Evolutionary conservation across 2,888 invertebrate genomes (phyloP).

Genomic region (Chymomyza caudatula): DNA sequence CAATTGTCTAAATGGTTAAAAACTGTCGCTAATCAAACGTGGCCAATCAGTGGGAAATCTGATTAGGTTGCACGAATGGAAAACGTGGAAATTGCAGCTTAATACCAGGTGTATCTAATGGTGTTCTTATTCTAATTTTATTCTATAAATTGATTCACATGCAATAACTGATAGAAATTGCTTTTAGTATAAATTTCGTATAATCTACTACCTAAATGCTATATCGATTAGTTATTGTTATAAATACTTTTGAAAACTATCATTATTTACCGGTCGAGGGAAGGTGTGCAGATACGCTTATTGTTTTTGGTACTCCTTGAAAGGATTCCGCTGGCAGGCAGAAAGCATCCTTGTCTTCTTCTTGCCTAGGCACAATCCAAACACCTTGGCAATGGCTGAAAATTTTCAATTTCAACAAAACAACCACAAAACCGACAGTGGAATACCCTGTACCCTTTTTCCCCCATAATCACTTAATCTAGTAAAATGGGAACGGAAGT

Average conservation of each 20-base stretch:
- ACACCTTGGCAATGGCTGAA: too few species aligned
- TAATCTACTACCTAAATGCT: neutral
- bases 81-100: neutral
- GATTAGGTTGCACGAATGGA: constrained; percentile 3
- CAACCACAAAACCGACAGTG: too few species aligned
- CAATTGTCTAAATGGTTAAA: constrained; percentile 19
- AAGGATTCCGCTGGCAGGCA: too few species aligned
- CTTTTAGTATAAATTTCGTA: neutral
- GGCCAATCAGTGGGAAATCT: neutral
- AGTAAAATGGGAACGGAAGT: too few species aligned
- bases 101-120: neutral
- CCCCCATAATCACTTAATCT: too few species aligned
- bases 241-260: neutral
- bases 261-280: too few species aligned
- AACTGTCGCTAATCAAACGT: constrained; percentile 14
- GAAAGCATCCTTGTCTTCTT: too few species aligned
- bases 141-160: neutral
- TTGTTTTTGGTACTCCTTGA: too few species aligned
- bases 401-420: too few species aligned
- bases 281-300: too few species aligned
- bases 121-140: neutral
- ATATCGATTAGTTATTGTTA: neutral
- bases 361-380: too few species aligned
- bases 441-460: too few species aligned
- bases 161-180: neutral